Evolutionary conservation across 1,140 invertebrate species (phyloP).

Genomic region (Paralvinella palmiformis): DNA sequence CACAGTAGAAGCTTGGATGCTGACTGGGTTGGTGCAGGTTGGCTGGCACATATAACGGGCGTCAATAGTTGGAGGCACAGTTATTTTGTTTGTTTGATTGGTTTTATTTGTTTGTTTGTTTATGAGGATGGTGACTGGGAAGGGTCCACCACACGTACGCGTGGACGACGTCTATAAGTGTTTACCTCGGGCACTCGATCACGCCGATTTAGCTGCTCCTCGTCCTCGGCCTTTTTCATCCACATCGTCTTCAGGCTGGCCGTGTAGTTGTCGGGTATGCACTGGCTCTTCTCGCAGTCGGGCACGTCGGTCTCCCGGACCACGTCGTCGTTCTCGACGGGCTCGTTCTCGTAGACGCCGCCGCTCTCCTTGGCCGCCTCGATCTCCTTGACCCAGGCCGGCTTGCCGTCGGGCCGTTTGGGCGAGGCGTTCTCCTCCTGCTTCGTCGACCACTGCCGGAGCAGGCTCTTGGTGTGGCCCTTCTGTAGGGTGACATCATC

Average conservation of each 20-base stretch:
- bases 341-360: conserved; percentile 17
- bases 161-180: too few relatives aligned
- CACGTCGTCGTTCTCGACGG: conserved; percentile 7
- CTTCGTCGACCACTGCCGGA: neutral
- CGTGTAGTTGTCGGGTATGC: neutral
- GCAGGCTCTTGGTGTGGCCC: neutral
- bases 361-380: conserved; percentile 3
- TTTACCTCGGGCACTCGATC: neutral
- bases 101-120: too few relatives aligned
- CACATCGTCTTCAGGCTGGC: neutral
- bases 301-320: conserved; percentile 5
- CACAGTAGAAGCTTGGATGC: too few relatives aligned
- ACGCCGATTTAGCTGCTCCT: neutral
- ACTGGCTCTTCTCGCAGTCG: neutral
- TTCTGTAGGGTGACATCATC: neutral
- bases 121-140: too few relatives aligned
- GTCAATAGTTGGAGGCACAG: too few relatives aligned
- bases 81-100: too few relatives aligned
- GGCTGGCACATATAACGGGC: too few relatives aligned
- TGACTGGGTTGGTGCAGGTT: too few relatives aligned
- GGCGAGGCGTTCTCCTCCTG: neutral
- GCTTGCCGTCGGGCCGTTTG: neutral
- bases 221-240: neutral
- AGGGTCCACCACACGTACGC: too few relatives aligned
- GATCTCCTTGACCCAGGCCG: conserved; percentile 1